Percentiles rank a stretch among this genome's conserved stretches.
phyloP scores from a whole-genome alignment of 2,797 vertebrate genomes.

The Chanos chanos region DNA sequence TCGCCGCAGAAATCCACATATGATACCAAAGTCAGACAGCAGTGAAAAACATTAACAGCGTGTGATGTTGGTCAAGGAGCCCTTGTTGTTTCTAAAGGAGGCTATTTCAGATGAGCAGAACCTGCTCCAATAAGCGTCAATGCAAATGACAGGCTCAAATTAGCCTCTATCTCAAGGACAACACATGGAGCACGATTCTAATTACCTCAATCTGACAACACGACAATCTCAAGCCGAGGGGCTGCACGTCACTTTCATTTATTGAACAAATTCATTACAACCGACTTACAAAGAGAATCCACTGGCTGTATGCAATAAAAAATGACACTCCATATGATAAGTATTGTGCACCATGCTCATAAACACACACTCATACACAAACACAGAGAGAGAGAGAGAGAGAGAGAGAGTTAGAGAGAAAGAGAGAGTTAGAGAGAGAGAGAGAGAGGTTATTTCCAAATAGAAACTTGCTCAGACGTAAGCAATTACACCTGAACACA shows the following conservation, averaged over 20 bases:
- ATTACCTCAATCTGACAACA: constrained; percentile 60
- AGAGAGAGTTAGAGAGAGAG: no score
- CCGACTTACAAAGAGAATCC: constrained; percentile 47
- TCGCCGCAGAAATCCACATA: not conserved
- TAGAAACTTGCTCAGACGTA: no score
- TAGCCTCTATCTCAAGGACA: constrained; percentile 58
- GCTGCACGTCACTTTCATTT: constrained; percentile 50
- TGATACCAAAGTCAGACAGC: not conserved
- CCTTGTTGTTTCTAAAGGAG: not conserved
- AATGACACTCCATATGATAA: constrained; percentile 15
- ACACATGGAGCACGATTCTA: constrained; percentile 46
- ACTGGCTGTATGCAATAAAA: constrained; percentile 36
- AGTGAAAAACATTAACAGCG: not conserved
- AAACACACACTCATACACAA: not conserved
- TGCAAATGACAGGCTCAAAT: constrained; percentile 53
- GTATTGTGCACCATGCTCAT: not conserved
- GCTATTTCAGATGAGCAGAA: constrained; percentile 23
- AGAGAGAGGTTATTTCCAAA: no score
- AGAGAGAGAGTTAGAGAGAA: no score
- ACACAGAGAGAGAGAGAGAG: no score
- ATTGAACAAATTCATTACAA: constrained; percentile 57
- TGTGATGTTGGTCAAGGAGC: not conserved
- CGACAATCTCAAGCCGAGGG: constrained; percentile 45
- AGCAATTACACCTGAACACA: not conserved
- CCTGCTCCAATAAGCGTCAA: constrained; percentile 25